A percentile compares a stretch with the other conserved stretches of the same genome.
Conservation (phyloP, 2,888 invertebrate species). For the Lepetodrilus schrolli region DNA sequence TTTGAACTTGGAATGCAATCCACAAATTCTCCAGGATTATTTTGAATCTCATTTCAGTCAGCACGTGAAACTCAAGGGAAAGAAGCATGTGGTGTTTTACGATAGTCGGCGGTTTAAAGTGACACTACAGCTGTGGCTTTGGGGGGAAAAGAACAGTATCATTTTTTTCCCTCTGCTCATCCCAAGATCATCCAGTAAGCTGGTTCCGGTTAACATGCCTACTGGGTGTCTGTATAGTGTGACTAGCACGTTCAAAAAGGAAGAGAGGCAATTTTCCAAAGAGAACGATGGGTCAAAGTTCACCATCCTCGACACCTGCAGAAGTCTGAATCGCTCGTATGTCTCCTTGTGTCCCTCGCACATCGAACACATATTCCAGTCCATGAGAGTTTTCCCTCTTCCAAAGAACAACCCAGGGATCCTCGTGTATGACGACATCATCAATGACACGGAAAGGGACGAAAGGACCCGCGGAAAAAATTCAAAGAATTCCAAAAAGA, state of each 20-base stretch:
- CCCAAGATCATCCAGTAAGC: neutral
- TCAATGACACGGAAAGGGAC: neutral
- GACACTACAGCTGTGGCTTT: neutral
- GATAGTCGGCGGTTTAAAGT: neutral
- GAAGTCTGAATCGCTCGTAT: neutral
- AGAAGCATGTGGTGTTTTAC: neutral
- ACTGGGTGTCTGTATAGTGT: neutral
- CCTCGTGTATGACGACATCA: neutral
- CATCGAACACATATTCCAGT: neutral
- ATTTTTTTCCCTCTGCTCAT: neutral
- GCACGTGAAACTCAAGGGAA: neutral
- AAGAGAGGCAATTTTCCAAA: neutral
- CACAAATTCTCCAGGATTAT: conserved; percentile 11
- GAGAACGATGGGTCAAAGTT: neutral
- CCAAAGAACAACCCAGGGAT: neutral
- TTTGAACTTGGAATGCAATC: neutral
- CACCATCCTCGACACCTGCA: neutral
- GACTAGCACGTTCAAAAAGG: neutral
- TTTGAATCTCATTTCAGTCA: conserved; percentile 3
- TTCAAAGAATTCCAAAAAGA: no score
- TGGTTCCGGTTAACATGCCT: neutral
- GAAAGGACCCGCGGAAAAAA: no score
- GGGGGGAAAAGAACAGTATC: neutral
- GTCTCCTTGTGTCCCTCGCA: neutral
- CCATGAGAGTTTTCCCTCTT: neutral